Conservation (phyloP, 2,888 invertebrate species). For the Caradrina kadenii region DNA sequence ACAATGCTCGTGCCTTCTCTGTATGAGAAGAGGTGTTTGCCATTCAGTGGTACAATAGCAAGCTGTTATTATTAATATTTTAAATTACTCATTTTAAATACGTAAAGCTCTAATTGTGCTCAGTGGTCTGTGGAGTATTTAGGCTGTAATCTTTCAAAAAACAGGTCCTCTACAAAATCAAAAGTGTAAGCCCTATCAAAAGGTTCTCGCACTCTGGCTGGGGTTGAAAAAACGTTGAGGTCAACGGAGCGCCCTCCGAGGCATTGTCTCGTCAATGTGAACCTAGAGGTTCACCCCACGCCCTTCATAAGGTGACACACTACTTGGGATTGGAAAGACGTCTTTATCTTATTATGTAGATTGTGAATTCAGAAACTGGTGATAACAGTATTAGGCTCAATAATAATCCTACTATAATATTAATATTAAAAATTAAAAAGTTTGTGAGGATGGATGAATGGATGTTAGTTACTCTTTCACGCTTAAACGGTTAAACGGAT, state of each 20-base stretch:
- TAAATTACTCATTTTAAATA: too few relatives aligned
- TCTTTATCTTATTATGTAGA: conserved; percentile 23
- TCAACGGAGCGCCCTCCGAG: conserved; percentile 69
- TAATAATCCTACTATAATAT: too few relatives aligned
- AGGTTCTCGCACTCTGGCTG: conserved; percentile 62
- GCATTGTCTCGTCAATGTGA: conserved; percentile 75
- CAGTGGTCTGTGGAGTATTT: not conserved
- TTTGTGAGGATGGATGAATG: too few relatives aligned
- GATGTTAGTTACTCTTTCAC: too few relatives aligned
- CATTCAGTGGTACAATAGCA: too few relatives aligned
- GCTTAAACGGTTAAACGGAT: too few relatives aligned
- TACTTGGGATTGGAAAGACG: conserved; percentile 30
- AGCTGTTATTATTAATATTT: too few relatives aligned
- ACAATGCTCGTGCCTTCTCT: too few relatives aligned
- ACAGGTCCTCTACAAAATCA: not conserved
- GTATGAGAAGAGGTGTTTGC: too few relatives aligned
- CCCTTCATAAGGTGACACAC: conserved; percentile 70
- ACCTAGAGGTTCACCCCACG: conserved; percentile 63
- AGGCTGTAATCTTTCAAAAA: not conserved
- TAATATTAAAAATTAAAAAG: too few relatives aligned
- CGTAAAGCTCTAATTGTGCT: not conserved
- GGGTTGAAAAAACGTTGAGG: conserved; percentile 72
- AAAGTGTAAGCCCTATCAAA: conserved; percentile 51
- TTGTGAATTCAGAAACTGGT: conserved; percentile 10
- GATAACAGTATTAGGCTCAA: conserved; percentile 14